These are phyloP conservation scores for Pseudococcus longispinus DNA, from an alignment of 2,888 invertebrate species.

Conservation along the genomic window DNA sequence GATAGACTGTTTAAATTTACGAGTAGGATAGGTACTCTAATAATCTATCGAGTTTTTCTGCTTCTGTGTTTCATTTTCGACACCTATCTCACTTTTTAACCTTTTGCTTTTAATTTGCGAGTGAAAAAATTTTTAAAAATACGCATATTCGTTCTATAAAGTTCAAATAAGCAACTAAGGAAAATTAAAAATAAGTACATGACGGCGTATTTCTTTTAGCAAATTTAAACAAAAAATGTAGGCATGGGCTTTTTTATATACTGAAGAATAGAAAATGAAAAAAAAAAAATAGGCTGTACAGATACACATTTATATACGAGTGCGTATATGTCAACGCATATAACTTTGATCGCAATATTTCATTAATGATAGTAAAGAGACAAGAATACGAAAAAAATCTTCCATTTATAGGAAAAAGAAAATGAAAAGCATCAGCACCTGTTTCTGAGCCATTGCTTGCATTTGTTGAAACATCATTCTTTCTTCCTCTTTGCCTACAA, in stretches of 20 bases:
- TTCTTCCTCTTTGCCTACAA: constrained; percentile 91
- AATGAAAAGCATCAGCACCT: constrained; percentile 68
- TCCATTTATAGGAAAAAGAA: not conserved
- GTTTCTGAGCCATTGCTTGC: constrained; percentile 96
- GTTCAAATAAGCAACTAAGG: not conserved
- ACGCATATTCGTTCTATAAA: not conserved
- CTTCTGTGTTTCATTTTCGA: not conserved
- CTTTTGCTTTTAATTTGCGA: not conserved
- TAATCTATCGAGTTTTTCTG: not conserved
- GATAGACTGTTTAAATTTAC: not conserved
- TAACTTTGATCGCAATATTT: constrained; percentile 33
- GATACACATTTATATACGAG: not conserved
- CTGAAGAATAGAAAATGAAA: not conserved
- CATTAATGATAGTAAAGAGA: constrained; percentile 6
- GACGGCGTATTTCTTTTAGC: constrained; percentile 21
- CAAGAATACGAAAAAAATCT: constrained; percentile 17
- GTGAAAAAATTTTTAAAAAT: not conserved
- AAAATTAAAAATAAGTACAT: not conserved
- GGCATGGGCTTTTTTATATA: not conserved
- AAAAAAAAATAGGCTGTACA: not conserved
- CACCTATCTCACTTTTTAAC: not conserved
- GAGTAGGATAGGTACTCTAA: not conserved
- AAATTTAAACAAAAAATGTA: not conserved
- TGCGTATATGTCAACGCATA: not conserved
- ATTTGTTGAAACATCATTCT: constrained; percentile 96